Percentiles rank a stretch among this genome's conserved stretches.
Conservation (phyloP, 2,113 vertebrate genomes). For the Pterophyllum scalare region DNA sequence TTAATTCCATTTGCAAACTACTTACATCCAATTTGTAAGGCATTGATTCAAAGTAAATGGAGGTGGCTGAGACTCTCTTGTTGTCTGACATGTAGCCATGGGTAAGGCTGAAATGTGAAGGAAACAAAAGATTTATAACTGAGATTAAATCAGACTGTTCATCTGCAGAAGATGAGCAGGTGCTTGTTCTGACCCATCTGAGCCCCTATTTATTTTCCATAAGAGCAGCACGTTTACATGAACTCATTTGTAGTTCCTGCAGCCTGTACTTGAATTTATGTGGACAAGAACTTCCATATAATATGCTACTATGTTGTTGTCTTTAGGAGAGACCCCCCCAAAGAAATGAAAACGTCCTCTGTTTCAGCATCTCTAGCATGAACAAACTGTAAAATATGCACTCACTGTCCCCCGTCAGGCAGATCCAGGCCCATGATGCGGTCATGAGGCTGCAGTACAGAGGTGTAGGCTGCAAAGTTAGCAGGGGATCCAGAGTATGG, state of each 20-base stretch:
- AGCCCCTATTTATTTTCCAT: neutral
- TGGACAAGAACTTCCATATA: neutral
- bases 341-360: neutral
- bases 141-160: neutral
- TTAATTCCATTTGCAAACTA: conserved; percentile 9
- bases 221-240: too few species aligned
- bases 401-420: conserved; percentile 92
- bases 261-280: too few species aligned
- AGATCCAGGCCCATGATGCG: conserved; percentile 94
- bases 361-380: neutral
- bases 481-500: conserved; percentile 94
- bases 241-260: too few species aligned
- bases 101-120: conserved; percentile 83
- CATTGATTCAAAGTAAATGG: conserved; percentile 97
- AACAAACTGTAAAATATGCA: neutral
- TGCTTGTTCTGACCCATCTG: neutral
- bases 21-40: conserved; percentile 94
- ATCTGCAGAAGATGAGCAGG: neutral
- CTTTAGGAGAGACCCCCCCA: too few species aligned
- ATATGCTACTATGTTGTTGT: too few species aligned
- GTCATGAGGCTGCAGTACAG: conserved; percentile 90
- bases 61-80: conserved; percentile 91
- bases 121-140: neutral
- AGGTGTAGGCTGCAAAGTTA: conserved; percentile 91
- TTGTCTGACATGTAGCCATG: conserved; percentile 93